Base-by-base conservation (phyloP, 2,888 invertebrate genomes). In the Oscheius sp. region DNA sequence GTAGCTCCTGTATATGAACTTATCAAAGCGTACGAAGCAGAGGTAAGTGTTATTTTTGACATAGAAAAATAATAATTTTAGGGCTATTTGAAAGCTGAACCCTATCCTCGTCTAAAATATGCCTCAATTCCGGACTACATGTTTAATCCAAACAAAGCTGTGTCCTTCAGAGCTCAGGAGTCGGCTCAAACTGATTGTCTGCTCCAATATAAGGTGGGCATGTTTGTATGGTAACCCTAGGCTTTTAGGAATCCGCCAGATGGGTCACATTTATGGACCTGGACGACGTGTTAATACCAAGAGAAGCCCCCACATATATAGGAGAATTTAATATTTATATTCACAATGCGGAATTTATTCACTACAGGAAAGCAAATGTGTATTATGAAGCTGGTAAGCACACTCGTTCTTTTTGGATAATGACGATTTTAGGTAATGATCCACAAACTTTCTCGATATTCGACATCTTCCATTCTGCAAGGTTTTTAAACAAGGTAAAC, bases 181-280 rank as follows among this genome's bases (percentile, higher is more conserved):
- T 78, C 79, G 0, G 77, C 79, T 0, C 81, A 81, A 25, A 80
- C 79, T 2, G 79, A 81, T 43, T 81, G 81, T 75, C 72, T 81
- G 12, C 56, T 81, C 27, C 68, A 74, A 55, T 76, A 79, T 49
- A 81, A 78, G 69, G 79, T 80, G 21, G 21, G 61, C n/a, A n/a
- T n/a, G n/a, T n/a, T n/a, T n/a, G n/a, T n/a, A n/a, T n/a, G n/a
- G n/a, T n/a, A n/a, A n/a, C 2, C 23, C 45, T 45, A 59, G 0
- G n/a, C 13, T n/a, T 58, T 53, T 75, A 35, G 79, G 81, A 81
- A 73, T 75, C 79, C 0, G 79, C 79, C 18, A 16, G 68, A 41
- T 81, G 72, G 35, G 58, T 81, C 6, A 70, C 78, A 2, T 80
- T 81, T 18, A 58, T 80, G 25, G 81, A 81, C 49, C 25, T 81